Percentiles rank a stretch among this genome's conserved stretches.
These are phyloP conservation scores for Bombylius major DNA, from an alignment of 2,888 invertebrate genomes.

Conservation along the genomic window DNA sequence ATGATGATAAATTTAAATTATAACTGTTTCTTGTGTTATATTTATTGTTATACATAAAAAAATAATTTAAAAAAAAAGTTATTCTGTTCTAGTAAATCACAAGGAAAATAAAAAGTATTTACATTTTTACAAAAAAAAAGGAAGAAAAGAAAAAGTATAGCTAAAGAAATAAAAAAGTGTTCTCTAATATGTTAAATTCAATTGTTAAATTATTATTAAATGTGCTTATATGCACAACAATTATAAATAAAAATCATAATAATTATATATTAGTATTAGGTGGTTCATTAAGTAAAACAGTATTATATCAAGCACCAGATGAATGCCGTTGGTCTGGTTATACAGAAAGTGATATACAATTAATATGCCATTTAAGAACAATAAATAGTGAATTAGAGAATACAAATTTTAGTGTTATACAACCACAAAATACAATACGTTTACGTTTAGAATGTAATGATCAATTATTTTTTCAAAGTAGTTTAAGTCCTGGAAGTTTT, in stretches of 20 bases:
- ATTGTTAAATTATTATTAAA: not conserved
- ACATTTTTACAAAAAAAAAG: not conserved
- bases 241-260: not conserved
- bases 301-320: slow-evolving; percentile 66
- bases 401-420: slow-evolving; percentile 78
- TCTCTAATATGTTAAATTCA: not conserved
- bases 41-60: too few species aligned
- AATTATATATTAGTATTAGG: slow-evolving; percentile 13
- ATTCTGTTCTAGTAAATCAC: too few species aligned
- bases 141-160: not conserved
- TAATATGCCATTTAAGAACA: slow-evolving; percentile 65
- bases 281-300: slow-evolving; percentile 34
- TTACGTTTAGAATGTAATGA: slow-evolving; percentile 70
- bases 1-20: too few species aligned
- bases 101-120: too few species aligned
- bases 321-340: slow-evolving; percentile 49
- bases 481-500: slow-evolving; percentile 65
- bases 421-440: slow-evolving; percentile 70
- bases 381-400: slow-evolving; percentile 80
- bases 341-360: slow-evolving; percentile 48
- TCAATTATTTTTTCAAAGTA: slow-evolving; percentile 66
- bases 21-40: too few species aligned
- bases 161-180: not conserved
- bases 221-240: not conserved
- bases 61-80: too few species aligned